Evolutionary conservation across 2,797 vertebrate genomes (phyloP).

Genomic region (Esox lucius): DNA sequence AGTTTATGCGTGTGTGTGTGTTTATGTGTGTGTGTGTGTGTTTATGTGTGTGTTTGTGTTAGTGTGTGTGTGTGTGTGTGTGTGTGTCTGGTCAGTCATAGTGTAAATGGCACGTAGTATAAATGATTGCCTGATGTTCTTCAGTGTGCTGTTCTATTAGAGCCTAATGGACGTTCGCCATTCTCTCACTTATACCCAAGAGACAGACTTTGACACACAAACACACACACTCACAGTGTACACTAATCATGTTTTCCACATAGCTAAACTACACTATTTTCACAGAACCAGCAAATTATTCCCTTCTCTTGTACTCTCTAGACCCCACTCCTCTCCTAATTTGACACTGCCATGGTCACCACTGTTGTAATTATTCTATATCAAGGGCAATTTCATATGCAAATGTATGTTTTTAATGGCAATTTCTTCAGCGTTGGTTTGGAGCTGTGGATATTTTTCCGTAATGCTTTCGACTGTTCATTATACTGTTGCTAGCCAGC

Average conservation of each 20-base stretch:
- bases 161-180: slow-evolving; percentile 22
- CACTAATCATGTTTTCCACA: neutral
- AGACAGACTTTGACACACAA: slow-evolving; percentile 10
- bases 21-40: neutral
- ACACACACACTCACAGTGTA: neutral
- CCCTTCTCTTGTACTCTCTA: neutral
- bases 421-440: slow-evolving; percentile 50
- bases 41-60: slow-evolving; percentile 4
- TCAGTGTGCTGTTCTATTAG: slow-evolving; percentile 17
- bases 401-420: slow-evolving; percentile 49
- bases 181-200: slow-evolving; percentile 26
- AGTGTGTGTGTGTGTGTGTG: slow-evolving; percentile 15
- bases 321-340: slow-evolving; percentile 37
- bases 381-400: slow-evolving; percentile 52
- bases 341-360: slow-evolving; percentile 49
- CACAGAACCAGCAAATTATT: neutral
- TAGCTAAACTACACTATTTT: neutral
- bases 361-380: slow-evolving; percentile 62
- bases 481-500: slow-evolving; percentile 55
- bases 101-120: slow-evolving; percentile 16
- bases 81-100: neutral
- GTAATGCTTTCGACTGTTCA: slow-evolving; percentile 64
- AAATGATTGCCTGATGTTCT: slow-evolving; percentile 16
- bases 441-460: slow-evolving; percentile 51
- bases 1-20: slow-evolving; percentile 34